Percentiles rank a stretch among this genome's conserved stretches.
Evolutionary conservation across 2,113 vertebrate genomes (phyloP).

Genomic region (Laticauda colubrina): DNA sequence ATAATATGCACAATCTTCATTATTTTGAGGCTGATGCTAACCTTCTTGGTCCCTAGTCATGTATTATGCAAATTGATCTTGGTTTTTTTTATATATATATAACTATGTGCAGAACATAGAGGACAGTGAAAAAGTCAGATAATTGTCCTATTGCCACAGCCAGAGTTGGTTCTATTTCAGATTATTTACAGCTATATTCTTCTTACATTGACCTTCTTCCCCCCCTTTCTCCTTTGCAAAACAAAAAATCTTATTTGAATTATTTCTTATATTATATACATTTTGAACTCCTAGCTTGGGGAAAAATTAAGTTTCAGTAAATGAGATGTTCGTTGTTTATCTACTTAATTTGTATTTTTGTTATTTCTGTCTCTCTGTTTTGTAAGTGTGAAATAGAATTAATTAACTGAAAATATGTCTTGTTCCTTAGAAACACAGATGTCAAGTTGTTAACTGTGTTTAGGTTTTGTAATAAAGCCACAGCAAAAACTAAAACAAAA

Average conservation of each 20-base stretch:
- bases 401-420: slow-evolving; percentile 63
- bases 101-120: background rate
- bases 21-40: background rate
- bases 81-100: background rate
- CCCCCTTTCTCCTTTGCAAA: background rate
- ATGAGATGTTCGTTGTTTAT: slow-evolving; percentile 68
- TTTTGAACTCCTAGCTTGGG: background rate
- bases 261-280: background rate
- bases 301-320: slow-evolving; percentile 63
- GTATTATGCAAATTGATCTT: background rate
- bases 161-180: background rate
- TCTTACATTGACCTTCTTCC: background rate
- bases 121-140: background rate
- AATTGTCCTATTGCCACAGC: background rate
- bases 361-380: slow-evolving; percentile 56
- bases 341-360: slow-evolving; percentile 63
- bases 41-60: background rate
- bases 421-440: slow-evolving; percentile 55
- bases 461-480: slow-evolving; percentile 36
- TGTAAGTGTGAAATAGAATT: slow-evolving; percentile 61
- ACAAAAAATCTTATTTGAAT: background rate
- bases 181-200: background rate
- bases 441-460: slow-evolving; percentile 55
- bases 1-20: background rate
- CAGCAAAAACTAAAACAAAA: slow-evolving; percentile 34